These are phyloP conservation scores for Oceanites oceanicus DNA, from an alignment of 2,113 vertebrate species.

Conservation along the genomic window DNA sequence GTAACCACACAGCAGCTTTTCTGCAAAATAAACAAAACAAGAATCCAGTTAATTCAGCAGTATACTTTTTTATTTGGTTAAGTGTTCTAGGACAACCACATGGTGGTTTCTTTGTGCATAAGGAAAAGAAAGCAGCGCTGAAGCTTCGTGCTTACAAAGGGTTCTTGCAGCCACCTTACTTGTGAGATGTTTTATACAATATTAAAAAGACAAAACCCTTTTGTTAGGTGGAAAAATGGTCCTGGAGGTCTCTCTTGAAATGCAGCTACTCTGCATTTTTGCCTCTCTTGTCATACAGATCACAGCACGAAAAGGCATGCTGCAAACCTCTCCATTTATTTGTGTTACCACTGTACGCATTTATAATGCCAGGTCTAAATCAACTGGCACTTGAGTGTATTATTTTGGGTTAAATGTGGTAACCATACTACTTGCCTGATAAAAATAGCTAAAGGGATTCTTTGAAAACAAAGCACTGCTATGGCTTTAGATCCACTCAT, in stretches of 20 bases:
- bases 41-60: constrained; percentile 73
- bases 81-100: constrained; percentile 57
- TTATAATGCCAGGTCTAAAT: neutral
- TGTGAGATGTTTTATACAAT: neutral
- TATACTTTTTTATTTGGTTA: constrained; percentile 68
- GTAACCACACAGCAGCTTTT: constrained; percentile 77
- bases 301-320: neutral
- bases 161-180: neutral
- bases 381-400: neutral
- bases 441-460: constrained; percentile 20
- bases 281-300: neutral
- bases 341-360: neutral
- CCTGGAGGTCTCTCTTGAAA: neutral
- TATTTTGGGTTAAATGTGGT: neutral
- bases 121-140: neutral
- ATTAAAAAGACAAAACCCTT: constrained; percentile 31
- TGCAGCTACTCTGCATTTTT: neutral
- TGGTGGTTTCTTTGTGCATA: constrained; percentile 33
- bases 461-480: neutral
- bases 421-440: neutral
- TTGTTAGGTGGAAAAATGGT: constrained; percentile 13
- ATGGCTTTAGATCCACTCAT: neutral
- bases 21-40: constrained; percentile 79
- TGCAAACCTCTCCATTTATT: neutral
- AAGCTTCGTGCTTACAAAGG: constrained; percentile 28